Percentiles rank a stretch among this genome's conserved stretches.
Evolutionary conservation across 2,113 vertebrate genomes (phyloP).

Genomic region (Thalassoma bifasciatum): DNA sequence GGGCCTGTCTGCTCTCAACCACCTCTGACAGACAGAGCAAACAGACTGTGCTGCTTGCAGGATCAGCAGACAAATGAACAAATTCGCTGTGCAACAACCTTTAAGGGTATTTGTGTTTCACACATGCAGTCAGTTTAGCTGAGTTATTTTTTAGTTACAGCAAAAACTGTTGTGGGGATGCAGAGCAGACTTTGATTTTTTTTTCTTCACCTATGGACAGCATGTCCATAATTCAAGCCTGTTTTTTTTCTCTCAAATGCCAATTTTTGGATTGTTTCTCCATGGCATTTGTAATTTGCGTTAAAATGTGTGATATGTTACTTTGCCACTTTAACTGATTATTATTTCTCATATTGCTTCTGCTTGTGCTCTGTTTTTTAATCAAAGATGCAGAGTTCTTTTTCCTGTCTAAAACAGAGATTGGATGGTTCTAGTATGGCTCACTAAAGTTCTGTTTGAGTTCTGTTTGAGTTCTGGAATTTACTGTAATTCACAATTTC

Average conservation of each 20-base stretch:
- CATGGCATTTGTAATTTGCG: not conserved
- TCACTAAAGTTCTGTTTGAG: not conserved
- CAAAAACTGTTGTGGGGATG: not conserved
- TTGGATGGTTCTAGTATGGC: not conserved
- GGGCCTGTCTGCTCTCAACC: slow-evolving; percentile 22
- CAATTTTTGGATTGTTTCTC: not conserved
- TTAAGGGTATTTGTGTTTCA: too few relatives aligned
- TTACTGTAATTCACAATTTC: slow-evolving; percentile 44
- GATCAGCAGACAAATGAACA: not conserved
- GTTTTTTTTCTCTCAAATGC: not conserved
- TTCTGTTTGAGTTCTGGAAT: not conserved
- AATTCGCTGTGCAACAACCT: not conserved
- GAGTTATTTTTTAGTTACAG: too few relatives aligned
- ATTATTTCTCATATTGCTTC: too few relatives aligned
- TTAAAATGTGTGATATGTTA: not conserved
- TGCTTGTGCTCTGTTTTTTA: not conserved
- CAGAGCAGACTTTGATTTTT: not conserved
- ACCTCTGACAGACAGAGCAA: slow-evolving; percentile 22
- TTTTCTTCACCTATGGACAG: not conserved
- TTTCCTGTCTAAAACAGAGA: not conserved
- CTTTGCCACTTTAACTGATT: not conserved
- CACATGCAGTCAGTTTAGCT: too few relatives aligned
- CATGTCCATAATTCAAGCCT: too few relatives aligned
- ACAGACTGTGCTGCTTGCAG: not conserved
- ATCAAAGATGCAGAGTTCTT: not conserved